Evolutionary conservation across 2,797 vertebrate species (phyloP).

Genomic region (Bucorvus abyssinicus): DNA sequence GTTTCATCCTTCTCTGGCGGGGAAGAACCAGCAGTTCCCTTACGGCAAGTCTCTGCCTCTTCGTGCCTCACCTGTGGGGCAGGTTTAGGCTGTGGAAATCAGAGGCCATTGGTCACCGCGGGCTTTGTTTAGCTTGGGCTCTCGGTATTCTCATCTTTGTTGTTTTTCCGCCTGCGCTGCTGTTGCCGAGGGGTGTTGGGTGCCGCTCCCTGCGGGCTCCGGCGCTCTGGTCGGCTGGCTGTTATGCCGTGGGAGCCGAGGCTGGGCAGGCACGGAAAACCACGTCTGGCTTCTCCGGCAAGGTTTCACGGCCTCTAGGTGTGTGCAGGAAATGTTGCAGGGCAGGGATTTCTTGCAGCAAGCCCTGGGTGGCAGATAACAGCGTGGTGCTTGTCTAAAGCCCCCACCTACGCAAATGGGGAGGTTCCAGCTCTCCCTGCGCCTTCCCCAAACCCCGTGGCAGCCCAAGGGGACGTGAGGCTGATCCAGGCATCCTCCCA

Average conservation of each 20-base stretch:
- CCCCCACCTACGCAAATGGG: not conserved
- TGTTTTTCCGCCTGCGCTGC: not conserved
- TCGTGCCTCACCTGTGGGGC: not conserved
- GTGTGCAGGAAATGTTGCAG: conserved; percentile 16
- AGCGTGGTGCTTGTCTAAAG: not conserved
- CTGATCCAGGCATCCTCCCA: not conserved
- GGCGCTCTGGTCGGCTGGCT: not conserved
- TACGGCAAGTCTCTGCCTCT: not conserved
- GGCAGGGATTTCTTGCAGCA: conserved; percentile 51
- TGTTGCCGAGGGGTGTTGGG: not conserved
- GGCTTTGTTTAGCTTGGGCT: not conserved
- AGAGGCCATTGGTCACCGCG: not conserved
- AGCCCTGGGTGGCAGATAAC: not conserved
- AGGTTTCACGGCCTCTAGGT: not conserved
- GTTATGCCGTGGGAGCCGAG: not conserved
- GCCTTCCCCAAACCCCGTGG: not conserved
- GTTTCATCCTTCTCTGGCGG: not conserved
- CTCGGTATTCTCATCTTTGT: not conserved
- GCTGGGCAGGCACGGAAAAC: not conserved
- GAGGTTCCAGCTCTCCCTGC: not conserved
- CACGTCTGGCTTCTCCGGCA: not conserved
- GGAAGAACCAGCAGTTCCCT: not conserved
- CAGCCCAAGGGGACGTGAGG: accelerated
- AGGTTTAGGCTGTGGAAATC: conserved; percentile 36
- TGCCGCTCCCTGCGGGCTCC: not conserved